Base-by-base conservation (phyloP, 2,888 invertebrate species). In the Oegoconia quadripuncta region DNA sequence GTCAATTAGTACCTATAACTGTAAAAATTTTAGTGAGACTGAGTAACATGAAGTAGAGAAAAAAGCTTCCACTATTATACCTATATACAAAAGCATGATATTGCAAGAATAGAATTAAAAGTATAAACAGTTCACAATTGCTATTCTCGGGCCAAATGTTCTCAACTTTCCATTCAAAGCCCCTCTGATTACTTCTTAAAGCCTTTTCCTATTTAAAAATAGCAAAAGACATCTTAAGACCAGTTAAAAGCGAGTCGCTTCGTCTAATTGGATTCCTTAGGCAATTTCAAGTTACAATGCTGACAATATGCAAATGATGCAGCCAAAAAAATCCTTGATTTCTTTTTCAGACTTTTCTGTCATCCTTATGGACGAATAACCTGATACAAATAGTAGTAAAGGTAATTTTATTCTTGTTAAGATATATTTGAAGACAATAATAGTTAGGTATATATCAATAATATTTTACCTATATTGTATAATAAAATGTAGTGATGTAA, bases 161-260 rank as follows among this genome's bases (percentile, higher is more conserved):
- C 64, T 66, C 61, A 69, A 74, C 66, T 71, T 66, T 68, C 49
- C 63, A 54, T 67, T 70, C 68, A 60, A 57, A 61, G 58, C 63
- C 74, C 69, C 75, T 73, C 71, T 79, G 81, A 84, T 83, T 84
- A 80, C 77, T 70, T 83, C 76, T 78, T 75, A 76, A 81, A 72
- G 69, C 71, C 67, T 78, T 73, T 74, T 68, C 51, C 51, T 57
- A 62, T 63, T 74, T 74, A 68, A 69, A 72, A 76, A 74, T 66
- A 62, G 68, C 71, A 66, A 59, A 70, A 71, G 71, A 71, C 73
- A 74, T 70, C 64, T 34, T n/a, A n/a, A 55, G 59, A 67, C 62
- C 66, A 68, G 59, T 66, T 65, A 63, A 67, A 70, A 63, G 55
- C 64, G 59, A 59, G 63, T 71, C 62, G 61, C 64, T 67, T 69